Evolutionary conservation across 53 echinoderm and acorn worm genomes (phyloP).

Genomic region (Glandiceps talaboti): DNA sequence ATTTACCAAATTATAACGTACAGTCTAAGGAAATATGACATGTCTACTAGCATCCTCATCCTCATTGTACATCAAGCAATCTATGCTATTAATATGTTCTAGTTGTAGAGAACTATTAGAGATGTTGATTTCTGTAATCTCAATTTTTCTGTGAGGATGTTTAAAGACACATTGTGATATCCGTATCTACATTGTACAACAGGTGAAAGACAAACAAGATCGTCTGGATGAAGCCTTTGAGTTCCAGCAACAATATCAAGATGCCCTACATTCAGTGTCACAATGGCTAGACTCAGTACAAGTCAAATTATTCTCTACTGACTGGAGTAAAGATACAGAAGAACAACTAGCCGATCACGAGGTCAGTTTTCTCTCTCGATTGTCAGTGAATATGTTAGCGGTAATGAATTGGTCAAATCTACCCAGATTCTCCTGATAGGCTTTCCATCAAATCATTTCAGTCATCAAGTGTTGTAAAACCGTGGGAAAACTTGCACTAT

Average conservation of each 20-base stretch:
- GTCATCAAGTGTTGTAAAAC: background rate
- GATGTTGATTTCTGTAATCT: too few species aligned
- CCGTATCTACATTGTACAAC: too few species aligned
- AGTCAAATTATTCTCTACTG: constrained; percentile 81
- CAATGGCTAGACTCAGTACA: constrained; percentile 93
- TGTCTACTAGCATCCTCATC: too few species aligned
- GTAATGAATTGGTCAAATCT: background rate
- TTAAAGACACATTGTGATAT: too few species aligned
- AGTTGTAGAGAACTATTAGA: too few species aligned
- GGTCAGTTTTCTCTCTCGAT: constrained; percentile 34
- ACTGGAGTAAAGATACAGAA: constrained; percentile 83
- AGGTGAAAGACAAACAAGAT: constrained; percentile 87
- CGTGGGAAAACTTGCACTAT: background rate
- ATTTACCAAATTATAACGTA: too few species aligned
- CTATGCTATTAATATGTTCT: too few species aligned
- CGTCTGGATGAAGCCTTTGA: constrained; percentile 70
- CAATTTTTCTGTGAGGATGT: too few species aligned
- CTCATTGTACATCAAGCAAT: too few species aligned
- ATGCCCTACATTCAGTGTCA: constrained; percentile 72
- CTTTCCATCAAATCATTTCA: too few species aligned
- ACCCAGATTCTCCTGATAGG: background rate
- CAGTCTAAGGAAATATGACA: too few species aligned
- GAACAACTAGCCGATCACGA: constrained; percentile 64
- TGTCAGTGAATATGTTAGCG: background rate
- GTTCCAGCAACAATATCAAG: constrained; percentile 82